Percentiles rank a stretch among this genome's conserved stretches.
phyloP scores from a whole-genome alignment of 2,888 invertebrate species.

The Petrolisthes cinctipes region DNA sequence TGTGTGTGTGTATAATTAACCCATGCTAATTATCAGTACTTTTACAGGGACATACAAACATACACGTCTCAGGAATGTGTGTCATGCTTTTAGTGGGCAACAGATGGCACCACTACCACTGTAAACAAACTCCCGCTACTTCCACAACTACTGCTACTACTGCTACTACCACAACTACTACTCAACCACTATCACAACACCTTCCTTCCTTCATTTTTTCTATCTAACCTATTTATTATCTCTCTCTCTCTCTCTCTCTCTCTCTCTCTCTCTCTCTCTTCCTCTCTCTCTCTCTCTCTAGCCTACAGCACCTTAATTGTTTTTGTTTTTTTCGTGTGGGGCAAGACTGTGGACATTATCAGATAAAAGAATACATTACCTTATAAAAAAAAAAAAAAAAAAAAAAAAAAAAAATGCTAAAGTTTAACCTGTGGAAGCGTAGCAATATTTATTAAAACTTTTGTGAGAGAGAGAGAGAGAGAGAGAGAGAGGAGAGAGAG shows the following conservation, averaged over 20 bases:
- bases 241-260: background rate
- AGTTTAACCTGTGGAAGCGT: background rate
- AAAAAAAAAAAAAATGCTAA: background rate
- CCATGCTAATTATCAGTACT: background rate
- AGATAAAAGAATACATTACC: background rate
- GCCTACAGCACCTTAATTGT: background rate
- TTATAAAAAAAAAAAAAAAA: background rate
- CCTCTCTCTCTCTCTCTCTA: background rate
- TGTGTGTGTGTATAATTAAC: background rate
- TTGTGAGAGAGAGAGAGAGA: conserved; percentile 8
- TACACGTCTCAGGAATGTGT: background rate
- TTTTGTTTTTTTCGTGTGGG: no score
- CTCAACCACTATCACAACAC: background rate
- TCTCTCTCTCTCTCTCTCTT: background rate
- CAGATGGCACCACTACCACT: no score
- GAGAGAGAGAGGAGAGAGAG: conserved; percentile 3
- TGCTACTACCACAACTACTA: no score
- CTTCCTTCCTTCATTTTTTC: background rate
- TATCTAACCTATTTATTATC: background rate
- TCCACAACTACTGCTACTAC: no score
- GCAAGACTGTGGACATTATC: no score
- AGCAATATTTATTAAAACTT: background rate
- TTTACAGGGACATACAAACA: background rate
- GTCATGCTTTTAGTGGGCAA: background rate
- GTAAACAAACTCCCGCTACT: no score